Evolutionary conservation across 2,113 vertebrate genomes (phyloP).

Genomic region (Poecile atricapillus): DNA sequence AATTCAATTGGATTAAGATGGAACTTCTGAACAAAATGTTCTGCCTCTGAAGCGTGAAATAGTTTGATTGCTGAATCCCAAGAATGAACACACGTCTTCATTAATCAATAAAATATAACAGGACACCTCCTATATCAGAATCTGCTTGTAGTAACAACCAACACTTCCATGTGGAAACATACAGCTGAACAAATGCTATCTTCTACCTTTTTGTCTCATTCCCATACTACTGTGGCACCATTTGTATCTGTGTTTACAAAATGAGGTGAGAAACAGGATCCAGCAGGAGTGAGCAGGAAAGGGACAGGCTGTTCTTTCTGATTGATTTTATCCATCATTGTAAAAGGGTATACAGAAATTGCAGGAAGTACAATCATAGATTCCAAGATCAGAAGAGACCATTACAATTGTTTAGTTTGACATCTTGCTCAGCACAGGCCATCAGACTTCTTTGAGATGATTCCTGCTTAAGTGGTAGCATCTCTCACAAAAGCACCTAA

Average conservation of each 20-base stretch:
- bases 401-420: background rate
- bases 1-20: conserved; percentile 11
- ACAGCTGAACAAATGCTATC: background rate
- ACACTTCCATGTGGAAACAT: background rate
- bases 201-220: background rate
- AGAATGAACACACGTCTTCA: background rate
- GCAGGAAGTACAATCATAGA: background rate
- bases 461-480: background rate
- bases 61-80: background rate
- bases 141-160: background rate
- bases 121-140: background rate
- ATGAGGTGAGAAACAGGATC: background rate
- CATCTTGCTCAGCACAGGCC: background rate
- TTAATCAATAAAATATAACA: background rate
- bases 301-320: background rate
- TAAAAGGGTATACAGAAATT: background rate
- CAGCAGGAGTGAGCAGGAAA: background rate
- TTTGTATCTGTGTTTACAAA: background rate
- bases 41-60: background rate
- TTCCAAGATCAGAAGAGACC: background rate
- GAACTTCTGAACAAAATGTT: conserved; percentile 27
- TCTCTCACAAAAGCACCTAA: background rate
- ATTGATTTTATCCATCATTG: background rate
- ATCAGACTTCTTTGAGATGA: background rate
- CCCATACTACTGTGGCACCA: background rate